phyloP scores from a whole-genome alignment of 2,888 invertebrate species.

The Elysia crispata region DNA sequence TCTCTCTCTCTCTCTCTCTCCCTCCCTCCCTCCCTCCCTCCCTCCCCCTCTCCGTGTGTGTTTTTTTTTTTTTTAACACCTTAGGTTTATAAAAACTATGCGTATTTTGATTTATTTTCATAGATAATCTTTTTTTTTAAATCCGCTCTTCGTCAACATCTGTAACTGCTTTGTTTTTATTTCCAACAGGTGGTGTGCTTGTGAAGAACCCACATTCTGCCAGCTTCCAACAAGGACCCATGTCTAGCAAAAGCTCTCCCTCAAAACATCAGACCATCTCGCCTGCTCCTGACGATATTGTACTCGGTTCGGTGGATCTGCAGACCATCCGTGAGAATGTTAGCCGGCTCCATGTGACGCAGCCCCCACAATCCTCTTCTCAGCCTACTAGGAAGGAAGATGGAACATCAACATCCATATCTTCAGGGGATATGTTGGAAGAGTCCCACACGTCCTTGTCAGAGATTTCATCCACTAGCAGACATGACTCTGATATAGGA shows the following conservation, averaged over 20 bases:
- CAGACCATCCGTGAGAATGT: slow-evolving; percentile 55
- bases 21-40: no score
- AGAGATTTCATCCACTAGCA: not conserved
- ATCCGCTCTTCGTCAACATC: no score
- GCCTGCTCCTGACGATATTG: slow-evolving; percentile 53
- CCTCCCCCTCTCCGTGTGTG: no score
- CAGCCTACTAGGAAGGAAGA: slow-evolving; percentile 3
- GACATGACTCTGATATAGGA: not conserved
- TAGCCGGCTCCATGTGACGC: slow-evolving; percentile 47
- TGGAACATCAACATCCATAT: slow-evolving; percentile 6
- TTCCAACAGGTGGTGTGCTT: slow-evolving; percentile 51
- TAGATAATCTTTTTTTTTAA: no score
- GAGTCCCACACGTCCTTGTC: slow-evolving; percentile 39
- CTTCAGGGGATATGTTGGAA: slow-evolving; percentile 50
- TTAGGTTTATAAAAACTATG: no score
- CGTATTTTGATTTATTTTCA: no score
- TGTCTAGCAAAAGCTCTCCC: slow-evolving; percentile 21
- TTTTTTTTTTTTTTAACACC: no score
- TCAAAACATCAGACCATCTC: slow-evolving; percentile 18
- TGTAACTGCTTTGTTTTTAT: not conserved
- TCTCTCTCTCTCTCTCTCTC: no score
- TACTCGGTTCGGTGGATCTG: slow-evolving; percentile 55
- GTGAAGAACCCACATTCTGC: slow-evolving; percentile 53
- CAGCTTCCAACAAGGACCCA: not conserved
- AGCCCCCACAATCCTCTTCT: not conserved